Evolutionary conservation across 2,113 vertebrate genomes (phyloP), one percentile per base, ranked within the genome.

Genomic region (Hyperopisus bebe): DNA sequence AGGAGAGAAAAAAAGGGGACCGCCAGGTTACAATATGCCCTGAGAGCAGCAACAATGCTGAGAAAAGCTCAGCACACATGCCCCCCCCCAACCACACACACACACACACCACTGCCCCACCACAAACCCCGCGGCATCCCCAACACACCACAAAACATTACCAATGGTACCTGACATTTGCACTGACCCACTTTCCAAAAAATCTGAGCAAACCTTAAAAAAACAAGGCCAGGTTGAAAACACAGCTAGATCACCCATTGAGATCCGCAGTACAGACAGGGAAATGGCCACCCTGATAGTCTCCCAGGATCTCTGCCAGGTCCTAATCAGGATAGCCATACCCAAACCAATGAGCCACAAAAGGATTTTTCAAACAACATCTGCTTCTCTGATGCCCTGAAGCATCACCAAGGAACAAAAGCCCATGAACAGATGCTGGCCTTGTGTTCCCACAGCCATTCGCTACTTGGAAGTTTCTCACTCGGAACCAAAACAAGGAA

Each of bases 1-100:
- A 74, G 24, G 15, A 95, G 86, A 39, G 88, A 62, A 47, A 19
- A 51, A n/a, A 31, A 31, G 24, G 21, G 13, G 86, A 86, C 11
- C 46, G 1, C 51, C 5, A 51, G 51, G 86, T 87, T 42, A 87
- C 55, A 13, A 47, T 44, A 35, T 77, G 39, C 44, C 35, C 31
- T n/a, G 19, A 88, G 15, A 51, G 17, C 8, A 1, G 27, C 85
- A 7, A 3, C 8, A 24, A n/a, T 35, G 31, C 47, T 15, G 15
- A 8, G 3, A 39, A 21, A 46, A 10, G 35, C 19, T 58, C 3
- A 88, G 35, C 35, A 58, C 3, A 58, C 24, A 0, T n/a, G 31
- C 10, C 10, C 53, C 5, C 53, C 5, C 24, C 24, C 21, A 85
- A 0, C 1, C 10, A 17, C 11, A 31, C 46, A 86, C 35, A 83